Conservation (phyloP, 2,797 vertebrate genomes). For the Mormyrops attenuatus region DNA sequence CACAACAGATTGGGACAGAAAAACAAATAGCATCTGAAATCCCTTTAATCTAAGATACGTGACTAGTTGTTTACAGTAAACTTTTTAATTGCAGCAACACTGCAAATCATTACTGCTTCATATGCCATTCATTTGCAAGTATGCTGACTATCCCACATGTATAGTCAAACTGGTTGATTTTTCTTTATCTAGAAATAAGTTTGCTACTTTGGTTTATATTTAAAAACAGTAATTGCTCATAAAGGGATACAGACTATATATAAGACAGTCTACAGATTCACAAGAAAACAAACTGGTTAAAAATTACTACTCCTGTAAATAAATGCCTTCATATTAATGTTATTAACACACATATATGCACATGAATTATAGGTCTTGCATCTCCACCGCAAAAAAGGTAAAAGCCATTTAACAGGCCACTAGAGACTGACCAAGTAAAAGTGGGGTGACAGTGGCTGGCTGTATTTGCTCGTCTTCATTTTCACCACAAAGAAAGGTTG, state of each 20-base stretch:
- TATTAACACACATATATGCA: neutral
- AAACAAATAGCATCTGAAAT: slow-evolving; percentile 18
- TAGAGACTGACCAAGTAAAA: neutral
- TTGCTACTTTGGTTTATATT: slow-evolving; percentile 1
- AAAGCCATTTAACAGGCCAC: neutral
- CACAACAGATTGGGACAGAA: neutral
- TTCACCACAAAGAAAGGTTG: neutral
- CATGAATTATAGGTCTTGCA: neutral
- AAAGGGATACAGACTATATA: slow-evolving; percentile 3
- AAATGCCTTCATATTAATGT: neutral
- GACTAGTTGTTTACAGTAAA: slow-evolving; percentile 19
- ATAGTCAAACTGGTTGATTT: slow-evolving; percentile 8
- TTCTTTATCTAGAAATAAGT: slow-evolving; percentile 10
- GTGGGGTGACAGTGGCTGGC: neutral
- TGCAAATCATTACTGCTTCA: slow-evolving; percentile 22
- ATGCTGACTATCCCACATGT: slow-evolving; percentile 3
- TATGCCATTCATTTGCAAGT: neutral
- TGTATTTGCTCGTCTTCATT: neutral
- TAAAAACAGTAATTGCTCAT: slow-evolving; percentile 12
- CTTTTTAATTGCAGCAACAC: slow-evolving; percentile 11
- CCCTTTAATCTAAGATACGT: slow-evolving; percentile 33
- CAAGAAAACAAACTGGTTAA: neutral
- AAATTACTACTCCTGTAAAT: slow-evolving; percentile 13
- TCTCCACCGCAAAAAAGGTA: neutral
- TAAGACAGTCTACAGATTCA: slow-evolving; percentile 6